Percentiles rank a stretch among this genome's conserved stretches.
These are phyloP conservation scores for Colletes gigas DNA, from an alignment of 1,140 invertebrate genomes.

Conservation along the genomic window DNA sequence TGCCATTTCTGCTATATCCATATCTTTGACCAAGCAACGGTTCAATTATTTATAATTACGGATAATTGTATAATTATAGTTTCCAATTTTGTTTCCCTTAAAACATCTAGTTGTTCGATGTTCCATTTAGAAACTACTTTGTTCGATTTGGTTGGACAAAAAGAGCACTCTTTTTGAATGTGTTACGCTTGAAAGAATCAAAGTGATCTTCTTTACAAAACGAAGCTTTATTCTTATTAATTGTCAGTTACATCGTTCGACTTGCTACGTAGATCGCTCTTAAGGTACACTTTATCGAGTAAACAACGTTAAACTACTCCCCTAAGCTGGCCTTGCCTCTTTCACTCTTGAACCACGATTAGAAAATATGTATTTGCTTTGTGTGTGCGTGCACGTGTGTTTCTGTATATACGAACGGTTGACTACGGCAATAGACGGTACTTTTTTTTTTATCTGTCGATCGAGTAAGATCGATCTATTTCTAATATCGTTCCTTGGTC, in stretches of 20 bases:
- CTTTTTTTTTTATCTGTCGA: conserved; percentile 15
- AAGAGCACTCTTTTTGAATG: not conserved
- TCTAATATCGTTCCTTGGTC: conserved; percentile 74
- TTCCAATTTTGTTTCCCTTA: not conserved
- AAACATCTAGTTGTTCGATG: not conserved
- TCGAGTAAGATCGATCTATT: not conserved
- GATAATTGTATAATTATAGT: not conserved
- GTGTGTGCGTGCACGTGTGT: not conserved
- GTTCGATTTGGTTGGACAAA: no score
- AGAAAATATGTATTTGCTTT: conserved; percentile 62
- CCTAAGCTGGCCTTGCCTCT: conserved; percentile 39
- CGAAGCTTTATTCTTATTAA: conserved; percentile 64
- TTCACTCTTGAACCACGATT: conserved; percentile 12
- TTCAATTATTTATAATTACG: no score
- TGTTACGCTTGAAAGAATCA: not conserved
- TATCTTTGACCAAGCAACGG: not conserved
- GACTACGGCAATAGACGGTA: conserved; percentile 39
- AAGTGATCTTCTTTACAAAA: conserved; percentile 57
- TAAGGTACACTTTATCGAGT: conserved; percentile 67
- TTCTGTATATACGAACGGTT: not conserved
- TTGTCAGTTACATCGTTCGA: conserved; percentile 59
- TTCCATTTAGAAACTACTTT: no score
- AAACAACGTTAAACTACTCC: conserved; percentile 60
- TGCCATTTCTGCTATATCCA: not conserved
- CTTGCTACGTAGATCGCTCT: conserved; percentile 48